Conservation (phyloP, 2,888 invertebrate genomes). For the Cistogaster globosa region DNA sequence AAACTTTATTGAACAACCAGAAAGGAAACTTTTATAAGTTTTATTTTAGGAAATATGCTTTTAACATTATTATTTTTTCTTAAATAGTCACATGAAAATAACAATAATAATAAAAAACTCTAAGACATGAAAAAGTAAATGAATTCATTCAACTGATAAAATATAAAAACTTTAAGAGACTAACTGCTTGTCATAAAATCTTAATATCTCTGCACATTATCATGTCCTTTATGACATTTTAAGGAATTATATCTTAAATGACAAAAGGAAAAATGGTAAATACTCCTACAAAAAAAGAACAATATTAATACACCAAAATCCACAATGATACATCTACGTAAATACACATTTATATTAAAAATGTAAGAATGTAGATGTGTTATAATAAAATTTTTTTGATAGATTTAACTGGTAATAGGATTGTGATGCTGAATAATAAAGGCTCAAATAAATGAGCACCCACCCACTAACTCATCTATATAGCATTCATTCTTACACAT, state of each 20-base stretch:
- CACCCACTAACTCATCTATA: conserved; percentile 11
- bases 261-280: neutral
- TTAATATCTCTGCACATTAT: conserved; percentile 59
- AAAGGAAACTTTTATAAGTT: too few relatives aligned
- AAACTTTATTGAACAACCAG: too few relatives aligned
- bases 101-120: neutral
- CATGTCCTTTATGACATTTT: conserved; percentile 51
- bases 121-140: neutral
- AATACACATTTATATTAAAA: neutral
- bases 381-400: conserved; percentile 57
- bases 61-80: too few relatives aligned
- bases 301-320: conserved; percentile 12
- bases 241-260: conserved; percentile 45
- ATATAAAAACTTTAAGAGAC: conserved; percentile 9
- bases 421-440: conserved; percentile 61
- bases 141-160: neutral
- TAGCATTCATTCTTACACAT: neutral
- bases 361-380: conserved; percentile 28
- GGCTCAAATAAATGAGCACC: conserved; percentile 21
- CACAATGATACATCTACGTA: neutral
- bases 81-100: neutral
- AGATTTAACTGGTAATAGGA: conserved; percentile 65
- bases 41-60: too few relatives aligned
- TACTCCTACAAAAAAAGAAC: neutral
- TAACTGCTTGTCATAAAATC: conserved; percentile 50